Evolutionary conservation across 2,113 vertebrate species (phyloP).

Genomic region (Chrysemys picta): DNA sequence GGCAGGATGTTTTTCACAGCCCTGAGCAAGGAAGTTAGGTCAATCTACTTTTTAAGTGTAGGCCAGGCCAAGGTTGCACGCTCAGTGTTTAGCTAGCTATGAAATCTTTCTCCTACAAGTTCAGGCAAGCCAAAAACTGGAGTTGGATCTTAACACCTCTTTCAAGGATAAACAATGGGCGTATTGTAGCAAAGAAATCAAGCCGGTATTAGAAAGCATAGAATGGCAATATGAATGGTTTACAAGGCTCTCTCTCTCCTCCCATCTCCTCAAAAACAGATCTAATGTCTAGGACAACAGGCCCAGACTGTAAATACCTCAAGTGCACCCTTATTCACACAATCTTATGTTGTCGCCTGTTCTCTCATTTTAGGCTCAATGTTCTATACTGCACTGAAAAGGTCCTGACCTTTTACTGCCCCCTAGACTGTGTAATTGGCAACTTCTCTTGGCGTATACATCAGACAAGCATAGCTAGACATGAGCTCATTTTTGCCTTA

Average conservation of each 20-base stretch:
- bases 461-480: background rate
- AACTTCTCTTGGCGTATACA: constrained; percentile 40
- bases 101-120: background rate
- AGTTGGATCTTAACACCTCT: background rate
- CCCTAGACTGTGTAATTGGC: background rate
- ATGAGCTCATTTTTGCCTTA: background rate
- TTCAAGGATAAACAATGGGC: background rate
- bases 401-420: background rate
- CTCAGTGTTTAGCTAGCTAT: background rate
- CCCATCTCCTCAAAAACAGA: background rate
- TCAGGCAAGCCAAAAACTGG: background rate
- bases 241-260: background rate
- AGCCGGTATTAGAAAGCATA: background rate
- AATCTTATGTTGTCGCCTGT: background rate
- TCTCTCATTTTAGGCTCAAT: background rate
- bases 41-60: background rate
- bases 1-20: background rate
- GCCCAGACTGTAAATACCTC: background rate
- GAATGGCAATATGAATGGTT: background rate
- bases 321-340: background rate
- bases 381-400: background rate
- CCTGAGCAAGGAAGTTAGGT: background rate
- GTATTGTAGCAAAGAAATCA: background rate
- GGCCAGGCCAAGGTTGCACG: background rate
- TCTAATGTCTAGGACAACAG: background rate